phyloP scores from a whole-genome alignment of 2,113 vertebrate species.

The Prolemur simus region DNA sequence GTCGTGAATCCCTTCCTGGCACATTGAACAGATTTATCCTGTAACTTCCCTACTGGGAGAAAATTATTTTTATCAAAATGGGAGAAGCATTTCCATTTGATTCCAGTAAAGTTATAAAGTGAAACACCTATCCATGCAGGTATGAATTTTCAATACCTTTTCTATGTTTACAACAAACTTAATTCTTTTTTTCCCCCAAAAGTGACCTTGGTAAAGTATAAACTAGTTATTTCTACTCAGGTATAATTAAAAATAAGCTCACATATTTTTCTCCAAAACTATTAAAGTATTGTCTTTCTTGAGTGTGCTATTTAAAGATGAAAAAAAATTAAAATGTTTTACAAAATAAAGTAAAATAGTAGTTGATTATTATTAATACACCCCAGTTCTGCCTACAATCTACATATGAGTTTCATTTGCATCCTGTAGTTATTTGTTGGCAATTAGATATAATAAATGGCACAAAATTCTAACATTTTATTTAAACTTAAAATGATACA shows the following conservation, averaged over 20 bases:
- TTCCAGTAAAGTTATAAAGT: conserved; percentile 63
- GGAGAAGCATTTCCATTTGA: conserved; percentile 66
- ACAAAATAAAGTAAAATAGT: not conserved
- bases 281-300: not conserved
- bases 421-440: not conserved
- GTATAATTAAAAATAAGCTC: conserved; percentile 15
- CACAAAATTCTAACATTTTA: not conserved
- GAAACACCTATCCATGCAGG: not conserved
- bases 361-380: not conserved
- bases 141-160: conserved; percentile 59
- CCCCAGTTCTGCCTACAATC: accelerated
- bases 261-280: not conserved
- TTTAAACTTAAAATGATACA: not conserved
- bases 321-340: not conserved
- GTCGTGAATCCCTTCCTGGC: conserved; percentile 71
- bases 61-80: conserved; percentile 75
- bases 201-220: conserved; percentile 54
- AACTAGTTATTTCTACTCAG: not conserved
- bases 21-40: conserved; percentile 70
- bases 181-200: not conserved
- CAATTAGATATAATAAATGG: not conserved
- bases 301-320: not conserved
- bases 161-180: not conserved
- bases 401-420: not conserved
- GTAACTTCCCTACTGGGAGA: conserved; percentile 39